Base-by-base conservation (phyloP, 2,113 vertebrate genomes). In the Sturnus vulgaris region DNA sequence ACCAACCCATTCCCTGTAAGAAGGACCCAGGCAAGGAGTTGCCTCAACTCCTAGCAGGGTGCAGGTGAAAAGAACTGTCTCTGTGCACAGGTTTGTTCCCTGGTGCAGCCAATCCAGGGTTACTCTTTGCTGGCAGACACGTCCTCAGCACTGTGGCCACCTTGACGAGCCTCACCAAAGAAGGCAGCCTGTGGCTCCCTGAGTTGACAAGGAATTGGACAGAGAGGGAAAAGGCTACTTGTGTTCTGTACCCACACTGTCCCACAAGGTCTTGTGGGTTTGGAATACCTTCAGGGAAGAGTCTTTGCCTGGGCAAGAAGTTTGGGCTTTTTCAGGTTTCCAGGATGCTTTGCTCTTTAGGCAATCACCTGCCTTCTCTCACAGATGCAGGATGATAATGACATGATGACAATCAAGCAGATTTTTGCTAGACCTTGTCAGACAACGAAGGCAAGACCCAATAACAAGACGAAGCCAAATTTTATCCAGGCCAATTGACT, bases 111-210 rank as follows among this genome's bases (percentile, higher is more conserved):
- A 66, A 56, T 8, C 56, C 66, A 57, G 31, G 35, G 33, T 28
- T 86, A 35, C 15, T 63, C 18, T 35, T 35, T 80, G 53, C 39
- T 60, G 35, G 31, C 52, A 66, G 28, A 64, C 14, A 12, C 0
- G 0, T 60, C 75, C 56, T 42, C 40, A 42, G 21, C 33, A n/a
- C 60, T 2, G 0, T 69, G 31, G 39, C 33, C 20, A 33, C 13
- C 5, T 27, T 59, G 42, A 31, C 4, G 9, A 10, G 23, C 27
- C 30, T 75, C 77, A 39, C 25, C 9, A 10, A 73, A 56, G 44
- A 12, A 4, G 12, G 28, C 9, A 69, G 47, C 2, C 1, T 0
- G 5, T 19, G 16, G 23, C 23, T 86, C 8, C 11, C 39, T 37
- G 35, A 73, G 27, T 17, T 61, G 39, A 27, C 20, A 25, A 35